Evolutionary conservation across 2,797 vertebrate species (phyloP).

Genomic region (Saxicola maurus): DNA sequence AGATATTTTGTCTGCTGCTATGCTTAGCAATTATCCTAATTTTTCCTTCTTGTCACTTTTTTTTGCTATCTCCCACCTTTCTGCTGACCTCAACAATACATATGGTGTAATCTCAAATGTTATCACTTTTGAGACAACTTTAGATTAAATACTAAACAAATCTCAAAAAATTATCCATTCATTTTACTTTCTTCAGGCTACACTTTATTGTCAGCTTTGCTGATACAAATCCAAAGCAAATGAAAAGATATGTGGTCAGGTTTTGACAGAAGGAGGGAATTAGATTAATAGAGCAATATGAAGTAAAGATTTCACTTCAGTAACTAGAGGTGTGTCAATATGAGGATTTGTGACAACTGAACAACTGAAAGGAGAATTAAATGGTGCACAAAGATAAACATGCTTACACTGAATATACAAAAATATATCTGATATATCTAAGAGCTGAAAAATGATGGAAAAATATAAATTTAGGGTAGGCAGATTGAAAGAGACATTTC

Average conservation of each 20-base stretch:
- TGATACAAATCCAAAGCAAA: background rate
- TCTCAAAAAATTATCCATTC: background rate
- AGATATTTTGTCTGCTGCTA: background rate
- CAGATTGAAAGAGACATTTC: background rate
- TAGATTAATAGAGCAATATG: background rate
- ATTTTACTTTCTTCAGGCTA: background rate
- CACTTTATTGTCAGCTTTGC: background rate
- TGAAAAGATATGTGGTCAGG: background rate
- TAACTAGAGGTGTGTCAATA: background rate
- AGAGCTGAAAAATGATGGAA: fast-evolving
- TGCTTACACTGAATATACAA: background rate
- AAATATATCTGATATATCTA: background rate
- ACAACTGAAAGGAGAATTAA: background rate
- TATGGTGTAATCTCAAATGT: background rate
- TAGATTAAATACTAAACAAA: background rate
- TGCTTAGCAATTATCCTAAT: background rate
- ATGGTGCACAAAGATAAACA: background rate
- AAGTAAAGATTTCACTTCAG: background rate
- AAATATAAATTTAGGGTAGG: background rate
- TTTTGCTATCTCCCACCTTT: background rate
- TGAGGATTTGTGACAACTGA: background rate
- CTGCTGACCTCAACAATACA: background rate
- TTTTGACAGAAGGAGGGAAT: background rate
- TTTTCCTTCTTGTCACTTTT: background rate
- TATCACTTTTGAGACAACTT: background rate